A percentile compares a stretch with the other conserved stretches of the same genome.
phyloP scores from a whole-genome alignment of 2,113 vertebrate genomes.

The Pelobates fuscus region DNA sequence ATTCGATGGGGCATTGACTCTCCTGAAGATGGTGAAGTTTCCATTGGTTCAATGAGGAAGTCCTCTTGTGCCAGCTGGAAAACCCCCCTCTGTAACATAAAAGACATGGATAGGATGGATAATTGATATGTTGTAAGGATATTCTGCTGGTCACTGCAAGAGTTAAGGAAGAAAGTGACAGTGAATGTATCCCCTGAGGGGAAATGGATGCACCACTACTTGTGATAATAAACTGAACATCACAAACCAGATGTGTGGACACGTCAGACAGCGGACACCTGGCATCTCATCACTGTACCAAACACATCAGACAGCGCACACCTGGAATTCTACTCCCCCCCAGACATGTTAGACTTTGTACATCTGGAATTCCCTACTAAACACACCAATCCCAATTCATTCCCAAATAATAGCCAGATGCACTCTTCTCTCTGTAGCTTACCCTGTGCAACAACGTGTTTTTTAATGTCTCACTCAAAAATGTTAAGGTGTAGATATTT shows the following conservation, averaged over 20 bases:
- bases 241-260: constrained; percentile 21
- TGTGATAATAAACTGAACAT: constrained; percentile 10
- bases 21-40: constrained; percentile 45
- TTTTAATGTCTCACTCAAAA: too few species aligned
- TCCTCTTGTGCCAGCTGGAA: constrained; percentile 84
- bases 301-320: constrained; percentile 20
- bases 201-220: background rate
- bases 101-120: background rate
- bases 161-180: background rate
- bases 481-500: too few species aligned
- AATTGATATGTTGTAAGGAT: background rate
- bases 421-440: background rate
- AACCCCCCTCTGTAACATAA: constrained; percentile 77
- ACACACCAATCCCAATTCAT: background rate
- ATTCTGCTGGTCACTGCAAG: background rate
- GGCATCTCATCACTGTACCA: constrained; percentile 2
- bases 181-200: background rate
- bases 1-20: constrained; percentile 80
- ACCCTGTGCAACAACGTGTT: background rate
- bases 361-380: constrained; percentile 33
- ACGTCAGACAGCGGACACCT: constrained; percentile 24
- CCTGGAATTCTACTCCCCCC: constrained; percentile 21
- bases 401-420: background rate
- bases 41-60: constrained; percentile 88
- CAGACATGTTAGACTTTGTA: background rate